Conservation (phyloP, 2,888 invertebrate genomes). For the Petrolisthes manimaculis region DNA sequence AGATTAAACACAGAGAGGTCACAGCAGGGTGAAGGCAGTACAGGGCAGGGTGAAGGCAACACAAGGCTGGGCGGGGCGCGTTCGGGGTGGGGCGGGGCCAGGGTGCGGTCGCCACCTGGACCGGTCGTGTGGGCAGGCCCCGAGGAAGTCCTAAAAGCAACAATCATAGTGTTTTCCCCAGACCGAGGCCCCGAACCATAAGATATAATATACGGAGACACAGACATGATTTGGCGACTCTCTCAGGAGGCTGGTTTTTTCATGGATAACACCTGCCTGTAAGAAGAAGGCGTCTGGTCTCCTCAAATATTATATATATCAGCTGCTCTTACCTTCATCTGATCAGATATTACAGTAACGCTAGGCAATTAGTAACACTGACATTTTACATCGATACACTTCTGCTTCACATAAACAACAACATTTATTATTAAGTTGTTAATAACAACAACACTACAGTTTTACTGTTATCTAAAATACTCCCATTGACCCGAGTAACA, state of each 20-base stretch:
- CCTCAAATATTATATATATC: no score
- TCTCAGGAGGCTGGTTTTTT: background rate
- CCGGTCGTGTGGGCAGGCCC: background rate
- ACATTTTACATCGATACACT: no score
- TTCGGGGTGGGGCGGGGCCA: background rate
- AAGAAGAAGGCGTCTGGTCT: no score
- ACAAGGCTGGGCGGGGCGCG: background rate
- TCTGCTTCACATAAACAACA: no score
- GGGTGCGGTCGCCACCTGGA: background rate
- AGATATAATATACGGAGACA: background rate
- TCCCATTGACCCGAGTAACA: no score
- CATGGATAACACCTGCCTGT: background rate
- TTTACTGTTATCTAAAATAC: no score
- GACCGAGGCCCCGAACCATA: background rate
- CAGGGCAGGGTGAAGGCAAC: background rate
- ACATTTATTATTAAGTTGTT: no score
- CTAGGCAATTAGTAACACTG: no score
- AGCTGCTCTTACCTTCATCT: no score
- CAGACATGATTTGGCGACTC: background rate
- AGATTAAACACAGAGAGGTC: background rate
- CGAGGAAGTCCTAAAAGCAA: constrained; percentile 6
- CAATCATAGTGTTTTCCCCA: constrained; percentile 18
- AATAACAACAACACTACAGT: no score
- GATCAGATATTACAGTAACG: no score
- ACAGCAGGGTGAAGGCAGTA: background rate